Evolutionary conservation across 2,888 invertebrate genomes (phyloP), one percentile per base, ranked within the genome.

Genomic region (Nebria salina): DNA sequence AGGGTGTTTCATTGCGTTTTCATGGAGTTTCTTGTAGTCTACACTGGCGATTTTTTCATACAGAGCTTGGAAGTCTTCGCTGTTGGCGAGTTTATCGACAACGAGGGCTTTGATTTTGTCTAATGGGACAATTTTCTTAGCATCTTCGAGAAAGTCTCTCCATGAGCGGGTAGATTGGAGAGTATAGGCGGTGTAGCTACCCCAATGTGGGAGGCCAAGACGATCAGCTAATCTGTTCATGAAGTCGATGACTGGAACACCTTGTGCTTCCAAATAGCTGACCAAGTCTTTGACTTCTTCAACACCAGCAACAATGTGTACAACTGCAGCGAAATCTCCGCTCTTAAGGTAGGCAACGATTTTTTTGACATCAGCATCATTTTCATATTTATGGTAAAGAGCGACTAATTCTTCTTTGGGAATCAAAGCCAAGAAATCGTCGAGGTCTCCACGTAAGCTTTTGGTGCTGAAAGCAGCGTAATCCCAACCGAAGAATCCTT

Each of bases 31-130:
- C 41, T 83, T 78, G 15, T 83, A 82, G 26, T 85, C 84, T 15
- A 82, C 77, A 65, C 84, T 83, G 13, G 83, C 81, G 15, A 86
- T 75, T 41, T 83, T 83, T 15, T 81, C 83, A n/a, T 83, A 85
- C 25, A 86, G 83, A 41, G 82, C 83, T 80, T 84, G 81, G 77
- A 86, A 85, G 65, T 84, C 85, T 2, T 81, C 82, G 66, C 84
- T 85, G 77, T 84, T 84, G 65, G 82, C 81, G 20, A 85, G 42
- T 73, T 85, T 84, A 15, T 85, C 84, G 43, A 83, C 77, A 42
- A 85, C 74, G 8, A 83, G 42, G 4, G 66, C 82, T 7, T 84
- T 65, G 13, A 86, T 72, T 26, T 84, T 82, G 20, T 84, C 84
- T 3, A 83, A 9, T 7, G 84, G 84, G n/a, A 86, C 68, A 25